Percentiles rank a stretch among this genome's conserved stretches.
Evolutionary conservation across 1,140 invertebrate species (phyloP).

Genomic region (Bombus pascuorum): DNA sequence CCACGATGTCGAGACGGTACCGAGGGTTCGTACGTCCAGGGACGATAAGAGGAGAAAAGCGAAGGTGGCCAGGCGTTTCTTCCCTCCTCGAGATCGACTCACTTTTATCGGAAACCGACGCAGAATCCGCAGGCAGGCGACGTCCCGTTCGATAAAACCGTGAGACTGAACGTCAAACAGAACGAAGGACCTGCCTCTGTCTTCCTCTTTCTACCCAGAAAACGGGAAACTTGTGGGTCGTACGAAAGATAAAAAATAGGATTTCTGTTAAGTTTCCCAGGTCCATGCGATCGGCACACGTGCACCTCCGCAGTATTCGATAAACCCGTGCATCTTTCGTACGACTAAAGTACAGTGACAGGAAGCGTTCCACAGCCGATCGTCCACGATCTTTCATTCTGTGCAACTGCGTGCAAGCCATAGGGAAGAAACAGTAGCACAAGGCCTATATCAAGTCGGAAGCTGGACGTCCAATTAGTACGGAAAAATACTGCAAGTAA

Average conservation of each 20-base stretch:
- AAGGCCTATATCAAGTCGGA: neutral
- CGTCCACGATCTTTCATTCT: too few species aligned
- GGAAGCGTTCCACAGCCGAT: too few species aligned
- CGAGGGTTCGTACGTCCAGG: too few species aligned
- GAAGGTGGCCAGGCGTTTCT: neutral
- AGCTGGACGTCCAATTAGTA: neutral
- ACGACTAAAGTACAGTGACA: too few species aligned
- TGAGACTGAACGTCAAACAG: neutral
- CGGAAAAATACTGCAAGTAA: neutral
- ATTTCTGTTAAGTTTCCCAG: neutral
- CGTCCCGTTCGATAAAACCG: constrained; percentile 38
- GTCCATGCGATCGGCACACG: neutral
- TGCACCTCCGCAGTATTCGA: too few species aligned
- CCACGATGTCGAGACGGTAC: neutral
- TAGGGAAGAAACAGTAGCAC: too few species aligned
- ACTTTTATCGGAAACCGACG: constrained; percentile 26
- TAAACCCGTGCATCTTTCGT: too few species aligned
- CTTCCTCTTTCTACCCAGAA: neutral
- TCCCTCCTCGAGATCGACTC: neutral
- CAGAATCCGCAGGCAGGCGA: constrained; percentile 9
- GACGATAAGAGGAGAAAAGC: neutral
- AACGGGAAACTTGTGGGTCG: neutral
- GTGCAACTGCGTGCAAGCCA: too few species aligned
- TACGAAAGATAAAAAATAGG: neutral
- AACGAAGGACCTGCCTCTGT: neutral